phyloP scores from a whole-genome alignment of 2,888 invertebrate genomes.

The Oasisia sp. region DNA sequence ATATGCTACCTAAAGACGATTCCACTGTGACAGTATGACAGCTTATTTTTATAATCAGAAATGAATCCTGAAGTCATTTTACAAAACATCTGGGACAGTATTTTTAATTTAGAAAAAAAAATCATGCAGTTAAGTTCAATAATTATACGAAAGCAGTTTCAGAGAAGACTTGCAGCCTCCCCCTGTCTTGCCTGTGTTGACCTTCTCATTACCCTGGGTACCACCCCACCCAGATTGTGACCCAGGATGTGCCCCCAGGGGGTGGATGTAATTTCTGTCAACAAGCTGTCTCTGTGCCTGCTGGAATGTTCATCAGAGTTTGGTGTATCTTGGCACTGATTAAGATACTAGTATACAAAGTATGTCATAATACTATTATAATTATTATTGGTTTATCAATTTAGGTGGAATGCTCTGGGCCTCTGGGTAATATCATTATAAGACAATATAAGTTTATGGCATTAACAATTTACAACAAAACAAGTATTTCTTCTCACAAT shows the following conservation, averaged over 20 bases:
- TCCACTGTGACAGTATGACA: too few relatives aligned
- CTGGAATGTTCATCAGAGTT: background rate
- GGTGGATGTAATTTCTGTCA: background rate
- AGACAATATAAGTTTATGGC: background rate
- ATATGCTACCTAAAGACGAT: too few relatives aligned
- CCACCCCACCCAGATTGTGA: background rate
- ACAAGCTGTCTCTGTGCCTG: too few relatives aligned
- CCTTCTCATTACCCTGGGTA: background rate
- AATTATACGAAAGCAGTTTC: too few relatives aligned
- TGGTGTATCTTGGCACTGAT: background rate
- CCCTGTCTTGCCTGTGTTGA: background rate
- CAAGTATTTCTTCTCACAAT: background rate
- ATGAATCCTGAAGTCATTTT: too few relatives aligned
- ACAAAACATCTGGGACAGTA: too few relatives aligned
- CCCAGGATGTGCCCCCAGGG: background rate
- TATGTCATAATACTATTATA: background rate
- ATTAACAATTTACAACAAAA: background rate
- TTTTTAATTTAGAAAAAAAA: background rate
- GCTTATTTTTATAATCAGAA: too few relatives aligned
- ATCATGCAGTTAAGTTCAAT: background rate
- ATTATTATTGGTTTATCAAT: background rate
- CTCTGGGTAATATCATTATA: too few relatives aligned
- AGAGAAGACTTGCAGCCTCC: background rate
- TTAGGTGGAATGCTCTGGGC: background rate
- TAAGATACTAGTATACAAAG: background rate